Evolutionary conservation across 2,888 invertebrate genomes (phyloP).

Genomic region (Acanthacorydalis orientalis): DNA sequence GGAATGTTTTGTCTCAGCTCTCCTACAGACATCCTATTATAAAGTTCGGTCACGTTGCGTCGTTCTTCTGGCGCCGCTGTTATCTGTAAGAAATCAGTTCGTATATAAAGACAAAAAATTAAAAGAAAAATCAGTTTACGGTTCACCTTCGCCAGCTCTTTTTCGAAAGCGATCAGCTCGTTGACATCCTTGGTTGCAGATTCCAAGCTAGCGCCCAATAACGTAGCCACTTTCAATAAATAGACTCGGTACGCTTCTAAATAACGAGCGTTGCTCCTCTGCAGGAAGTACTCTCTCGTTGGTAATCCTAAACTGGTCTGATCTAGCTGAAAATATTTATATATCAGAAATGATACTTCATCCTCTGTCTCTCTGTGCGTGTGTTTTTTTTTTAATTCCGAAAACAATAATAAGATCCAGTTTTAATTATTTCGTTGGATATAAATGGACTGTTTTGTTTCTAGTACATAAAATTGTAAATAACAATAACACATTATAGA

Average conservation of each 20-base stretch:
- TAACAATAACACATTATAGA: too few relatives aligned
- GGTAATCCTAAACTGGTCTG: conserved; percentile 71
- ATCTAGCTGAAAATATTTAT: conserved; percentile 47
- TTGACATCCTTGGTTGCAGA: conserved; percentile 47
- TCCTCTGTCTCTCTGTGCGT: not conserved
- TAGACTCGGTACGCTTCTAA: conserved; percentile 65
- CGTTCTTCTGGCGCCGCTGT: conserved; percentile 65
- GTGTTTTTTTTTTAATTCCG: not conserved
- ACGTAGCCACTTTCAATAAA: conserved; percentile 50
- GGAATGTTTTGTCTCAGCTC: conserved; percentile 50
- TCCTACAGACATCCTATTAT: conserved; percentile 57
- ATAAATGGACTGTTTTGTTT: too few relatives aligned
- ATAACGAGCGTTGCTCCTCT: conserved; percentile 45
- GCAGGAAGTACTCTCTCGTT: conserved; percentile 57
- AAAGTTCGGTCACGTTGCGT: conserved; percentile 68
- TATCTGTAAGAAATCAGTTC: conserved; percentile 35
- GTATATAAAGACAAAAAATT: not conserved
- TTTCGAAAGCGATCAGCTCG: conserved; percentile 67
- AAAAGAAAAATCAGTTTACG: not conserved
- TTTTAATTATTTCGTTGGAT: too few relatives aligned
- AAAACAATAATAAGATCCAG: too few relatives aligned
- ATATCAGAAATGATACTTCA: not conserved
- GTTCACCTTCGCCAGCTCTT: conserved; percentile 41
- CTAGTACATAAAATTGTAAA: too few relatives aligned
- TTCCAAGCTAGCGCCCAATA: conserved; percentile 51